Conservation (phyloP, 35 echinoderm and acorn worm species). For the Apostichopus parvimensis region DNA sequence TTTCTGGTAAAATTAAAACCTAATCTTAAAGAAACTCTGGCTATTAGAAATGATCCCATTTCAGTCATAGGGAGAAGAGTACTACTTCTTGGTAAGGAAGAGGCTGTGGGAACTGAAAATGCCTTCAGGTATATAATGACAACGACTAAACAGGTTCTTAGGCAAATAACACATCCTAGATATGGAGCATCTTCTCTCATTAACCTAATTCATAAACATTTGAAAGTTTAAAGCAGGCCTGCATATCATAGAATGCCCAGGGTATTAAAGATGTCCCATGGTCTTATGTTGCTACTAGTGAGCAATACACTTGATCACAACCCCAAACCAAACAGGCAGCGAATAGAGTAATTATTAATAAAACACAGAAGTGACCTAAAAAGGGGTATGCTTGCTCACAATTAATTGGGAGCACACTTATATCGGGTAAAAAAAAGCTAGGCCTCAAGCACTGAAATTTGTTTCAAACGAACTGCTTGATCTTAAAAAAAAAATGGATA, state of each 20-base stretch:
- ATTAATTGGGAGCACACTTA: too few species aligned
- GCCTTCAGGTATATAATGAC: neutral
- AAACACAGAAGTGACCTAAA: too few species aligned
- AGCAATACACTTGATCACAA: too few species aligned
- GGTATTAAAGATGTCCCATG: neutral
- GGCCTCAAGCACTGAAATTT: too few species aligned
- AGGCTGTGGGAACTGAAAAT: neutral
- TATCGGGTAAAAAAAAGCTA: too few species aligned
- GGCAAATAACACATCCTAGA: neutral
- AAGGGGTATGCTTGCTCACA: too few species aligned
- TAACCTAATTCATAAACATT: conserved; percentile 20
- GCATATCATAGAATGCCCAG: neutral
- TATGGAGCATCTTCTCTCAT: conserved; percentile 1
- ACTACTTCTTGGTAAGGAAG: neutral
- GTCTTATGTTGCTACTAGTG: too few species aligned
- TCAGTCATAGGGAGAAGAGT: neutral
- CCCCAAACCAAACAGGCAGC: too few species aligned
- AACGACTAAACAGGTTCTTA: neutral
- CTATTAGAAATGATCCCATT: neutral
- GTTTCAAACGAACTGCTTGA: too few species aligned
- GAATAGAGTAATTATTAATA: too few species aligned
- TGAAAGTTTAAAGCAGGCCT: neutral
- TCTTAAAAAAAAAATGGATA: too few species aligned
- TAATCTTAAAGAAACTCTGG: neutral
- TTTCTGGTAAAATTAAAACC: neutral